These are phyloP conservation scores for Seladonia tumulorum DNA, from an alignment of 2,888 invertebrate species.

Conservation along the genomic window DNA sequence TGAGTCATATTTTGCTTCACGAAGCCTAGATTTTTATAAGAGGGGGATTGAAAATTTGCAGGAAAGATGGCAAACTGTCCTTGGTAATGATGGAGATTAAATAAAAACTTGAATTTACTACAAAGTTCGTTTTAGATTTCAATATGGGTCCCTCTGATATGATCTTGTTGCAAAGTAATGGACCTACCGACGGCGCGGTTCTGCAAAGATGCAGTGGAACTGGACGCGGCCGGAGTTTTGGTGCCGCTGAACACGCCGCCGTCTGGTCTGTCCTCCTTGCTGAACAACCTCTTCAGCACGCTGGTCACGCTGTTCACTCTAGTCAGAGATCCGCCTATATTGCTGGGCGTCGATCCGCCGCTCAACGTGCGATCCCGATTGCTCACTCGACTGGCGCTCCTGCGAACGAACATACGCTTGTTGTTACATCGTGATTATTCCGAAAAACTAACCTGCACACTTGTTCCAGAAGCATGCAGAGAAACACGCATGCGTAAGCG, in stretches of 20 bases:
- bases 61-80: too few relatives aligned
- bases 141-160: too few relatives aligned
- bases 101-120: too few relatives aligned
- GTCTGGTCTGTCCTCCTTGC: slow-evolving; percentile 88
- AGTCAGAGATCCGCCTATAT: slow-evolving; percentile 86
- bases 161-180: neutral
- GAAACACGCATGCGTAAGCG: neutral
- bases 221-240: slow-evolving; percentile 84
- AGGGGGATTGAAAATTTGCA: too few relatives aligned
- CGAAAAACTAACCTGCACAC: neutral
- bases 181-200: slow-evolving; percentile 61
- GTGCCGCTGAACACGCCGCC: slow-evolving; percentile 78
- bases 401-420: slow-evolving; percentile 45
- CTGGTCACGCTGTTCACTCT: slow-evolving; percentile 92
- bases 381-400: slow-evolving; percentile 82
- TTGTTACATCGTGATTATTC: neutral
- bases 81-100: too few relatives aligned
- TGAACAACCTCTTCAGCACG: slow-evolving; percentile 91
- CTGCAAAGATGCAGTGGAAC: slow-evolving; percentile 79
- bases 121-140: too few relatives aligned
- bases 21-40: too few relatives aligned
- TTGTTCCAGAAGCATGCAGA: neutral
- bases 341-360: slow-evolving; percentile 80
- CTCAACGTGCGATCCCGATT: slow-evolving; percentile 79
- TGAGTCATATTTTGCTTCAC: too few relatives aligned